Conservation (phyloP, 2,797 vertebrate genomes). For the Karalla daura region DNA sequence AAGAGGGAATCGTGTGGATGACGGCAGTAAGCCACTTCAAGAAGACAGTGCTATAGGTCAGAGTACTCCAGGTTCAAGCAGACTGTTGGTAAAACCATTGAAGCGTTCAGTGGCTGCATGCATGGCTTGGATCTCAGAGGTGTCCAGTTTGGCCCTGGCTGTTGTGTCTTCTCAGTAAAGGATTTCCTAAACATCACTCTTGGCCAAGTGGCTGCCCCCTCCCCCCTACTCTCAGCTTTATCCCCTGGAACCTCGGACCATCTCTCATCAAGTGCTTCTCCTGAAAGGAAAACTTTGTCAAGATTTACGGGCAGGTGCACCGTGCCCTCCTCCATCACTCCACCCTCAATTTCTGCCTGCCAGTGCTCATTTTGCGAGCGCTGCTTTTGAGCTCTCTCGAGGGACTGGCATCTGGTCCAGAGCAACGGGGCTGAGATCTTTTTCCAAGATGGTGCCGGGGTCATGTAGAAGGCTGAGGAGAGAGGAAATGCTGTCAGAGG, state of each 20-base stretch:
- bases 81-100: conserved; percentile 8
- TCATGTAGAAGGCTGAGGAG: conserved; percentile 75
- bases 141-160: conserved; percentile 49
- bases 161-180: conserved; percentile 42
- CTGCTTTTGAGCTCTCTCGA: conserved; percentile 69
- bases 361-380: conserved; percentile 71
- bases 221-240: conserved; percentile 44
- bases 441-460: conserved; percentile 83
- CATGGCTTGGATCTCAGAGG: conserved; percentile 41
- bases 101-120: conserved; percentile 21
- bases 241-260: conserved; percentile 48
- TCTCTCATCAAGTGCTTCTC: conserved; percentile 68
- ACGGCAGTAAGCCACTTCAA: background rate
- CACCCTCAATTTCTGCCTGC: conserved; percentile 65
- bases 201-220: conserved; percentile 47
- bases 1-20: background rate
- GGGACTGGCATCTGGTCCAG: conserved; percentile 70
- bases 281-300: conserved; percentile 68
- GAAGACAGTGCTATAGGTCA: background rate
- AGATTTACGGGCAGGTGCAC: conserved; percentile 83
- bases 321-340: conserved; percentile 67
- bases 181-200: conserved; percentile 61
- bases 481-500: conserved; percentile 84
- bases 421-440: conserved; percentile 78
- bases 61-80: conserved; percentile 35